Evolutionary conservation across 2,797 vertebrate species (phyloP), one percentile per base, ranked within the genome.

Genomic region (Valencia hispanica): DNA sequence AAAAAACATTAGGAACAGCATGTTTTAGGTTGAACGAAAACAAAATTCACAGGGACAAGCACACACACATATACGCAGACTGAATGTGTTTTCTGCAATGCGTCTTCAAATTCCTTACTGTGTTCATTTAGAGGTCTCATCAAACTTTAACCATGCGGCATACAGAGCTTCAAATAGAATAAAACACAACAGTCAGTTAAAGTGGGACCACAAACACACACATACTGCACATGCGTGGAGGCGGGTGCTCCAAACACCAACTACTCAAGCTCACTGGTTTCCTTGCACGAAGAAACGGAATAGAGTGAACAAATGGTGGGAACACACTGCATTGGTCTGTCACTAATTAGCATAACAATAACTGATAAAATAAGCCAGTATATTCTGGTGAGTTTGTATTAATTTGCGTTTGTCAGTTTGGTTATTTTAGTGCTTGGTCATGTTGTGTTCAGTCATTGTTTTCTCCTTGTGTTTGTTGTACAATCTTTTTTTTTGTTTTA

Each of bases 131-230:
- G 82, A 88, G 84, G 86, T 90, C 92, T 93, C 93, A 94, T 94
- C 90, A 94, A 94, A 94, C 87, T 91, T 93, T 92, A 93, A 94
- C 87, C 85, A 91, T 80, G 82, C 86, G 83, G 92, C 85, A 87
- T 92, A 93, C 92, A 93, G 89, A 92, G 87, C 92, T 92, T 94
- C 90, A 91, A 92, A 93, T 91, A 83, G 89, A 93, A 92, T 92
- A 84, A 85, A 91, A 89, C 85, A 88, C 84, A 80, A 81, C 72
- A 77, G 79, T n/a, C 74, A 30, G 81, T 79, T 87, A 82, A 77
- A 79, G 63, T 77, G 81, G 78, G 63, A 80, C 69, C 79, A 68
- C 65, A 86, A 14, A 68, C 81, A 77, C 22, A 65, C 65, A 74
- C 65, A 61, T 47, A 68, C 12, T 27, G 43, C 55, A 75, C 57